phyloP scores from a whole-genome alignment of 2,888 invertebrate species.

The Tethea ocularis region DNA sequence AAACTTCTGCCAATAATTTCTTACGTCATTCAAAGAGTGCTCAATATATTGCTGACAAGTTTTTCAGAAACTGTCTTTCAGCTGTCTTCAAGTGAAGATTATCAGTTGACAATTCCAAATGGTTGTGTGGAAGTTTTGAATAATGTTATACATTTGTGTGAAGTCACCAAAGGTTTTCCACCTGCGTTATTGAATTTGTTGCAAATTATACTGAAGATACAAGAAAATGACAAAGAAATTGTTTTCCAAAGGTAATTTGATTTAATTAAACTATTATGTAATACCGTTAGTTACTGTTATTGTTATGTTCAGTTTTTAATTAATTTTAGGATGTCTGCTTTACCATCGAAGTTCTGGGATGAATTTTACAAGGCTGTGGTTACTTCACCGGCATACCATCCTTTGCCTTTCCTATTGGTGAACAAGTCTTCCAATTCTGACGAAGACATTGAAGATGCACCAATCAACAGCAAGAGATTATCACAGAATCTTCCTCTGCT shows the following conservation, averaged over 20 bases:
- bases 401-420: slow-evolving; percentile 55
- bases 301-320: neutral
- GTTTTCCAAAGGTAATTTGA: slow-evolving; percentile 45
- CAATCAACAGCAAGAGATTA: slow-evolving; percentile 52
- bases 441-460: slow-evolving; percentile 46
- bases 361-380: slow-evolving; percentile 62
- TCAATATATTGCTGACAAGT: slow-evolving; percentile 50
- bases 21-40: slow-evolving; percentile 72
- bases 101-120: slow-evolving; percentile 13
- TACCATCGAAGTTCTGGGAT: slow-evolving; percentile 64
- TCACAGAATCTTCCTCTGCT: slow-evolving; percentile 65
- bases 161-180: slow-evolving; percentile 53
- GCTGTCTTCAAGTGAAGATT: slow-evolving; percentile 24
- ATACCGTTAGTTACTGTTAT: too few relatives aligned
- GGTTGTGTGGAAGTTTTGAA: slow-evolving; percentile 34
- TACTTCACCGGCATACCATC: slow-evolving; percentile 62
- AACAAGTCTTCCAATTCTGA: slow-evolving; percentile 31
- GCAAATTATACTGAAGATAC: slow-evolving; percentile 48
- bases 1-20: slow-evolving; percentile 84
- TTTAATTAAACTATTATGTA: neutral
- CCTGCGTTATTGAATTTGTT: slow-evolving; percentile 58
- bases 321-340: slow-evolving; percentile 57
- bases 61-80: slow-evolving; percentile 42
- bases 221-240: slow-evolving; percentile 32
- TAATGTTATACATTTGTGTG: slow-evolving; percentile 42